Conservation (phyloP, 2,113 vertebrate genomes). For the Mesoclemmys tuberculata region DNA sequence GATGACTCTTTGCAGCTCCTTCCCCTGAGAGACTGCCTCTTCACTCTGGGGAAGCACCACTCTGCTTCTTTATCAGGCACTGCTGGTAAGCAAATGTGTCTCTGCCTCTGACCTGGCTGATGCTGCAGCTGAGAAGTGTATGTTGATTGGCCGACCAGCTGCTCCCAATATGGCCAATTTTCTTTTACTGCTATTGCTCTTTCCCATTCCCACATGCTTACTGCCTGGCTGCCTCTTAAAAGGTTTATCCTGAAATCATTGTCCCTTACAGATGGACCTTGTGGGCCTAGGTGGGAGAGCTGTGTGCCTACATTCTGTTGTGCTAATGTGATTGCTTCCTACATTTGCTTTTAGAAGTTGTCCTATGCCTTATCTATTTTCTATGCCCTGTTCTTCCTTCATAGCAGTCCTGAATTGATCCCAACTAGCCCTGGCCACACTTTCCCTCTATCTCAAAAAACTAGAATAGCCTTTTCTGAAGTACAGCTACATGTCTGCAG, state of each 20-base stretch:
- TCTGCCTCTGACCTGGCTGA: background rate
- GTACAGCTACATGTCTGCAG: background rate
- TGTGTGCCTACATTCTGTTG: background rate
- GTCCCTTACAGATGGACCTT: background rate
- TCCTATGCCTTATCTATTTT: background rate
- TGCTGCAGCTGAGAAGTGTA: background rate
- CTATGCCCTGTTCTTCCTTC: background rate
- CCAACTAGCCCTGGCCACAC: background rate
- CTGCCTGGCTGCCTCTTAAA: background rate
- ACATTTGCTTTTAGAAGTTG: background rate
- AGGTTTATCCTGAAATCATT: background rate
- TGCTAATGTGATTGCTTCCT: background rate
- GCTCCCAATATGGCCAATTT: background rate
- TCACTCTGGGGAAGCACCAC: background rate
- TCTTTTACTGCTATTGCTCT: background rate
- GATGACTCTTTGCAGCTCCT: background rate
- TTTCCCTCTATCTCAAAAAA: background rate
- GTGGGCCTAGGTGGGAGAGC: too few species aligned
- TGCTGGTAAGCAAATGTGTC: background rate
- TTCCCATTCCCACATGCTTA: background rate
- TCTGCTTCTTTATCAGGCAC: background rate
- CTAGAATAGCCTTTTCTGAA: background rate
- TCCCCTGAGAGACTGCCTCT: background rate
- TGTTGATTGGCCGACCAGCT: rapidly evolving
- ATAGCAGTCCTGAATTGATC: background rate